A percentile compares a stretch with the other conserved stretches of the same genome.
Conservation (phyloP, 1,140 invertebrate genomes). For the Rhysida immarginata region DNA sequence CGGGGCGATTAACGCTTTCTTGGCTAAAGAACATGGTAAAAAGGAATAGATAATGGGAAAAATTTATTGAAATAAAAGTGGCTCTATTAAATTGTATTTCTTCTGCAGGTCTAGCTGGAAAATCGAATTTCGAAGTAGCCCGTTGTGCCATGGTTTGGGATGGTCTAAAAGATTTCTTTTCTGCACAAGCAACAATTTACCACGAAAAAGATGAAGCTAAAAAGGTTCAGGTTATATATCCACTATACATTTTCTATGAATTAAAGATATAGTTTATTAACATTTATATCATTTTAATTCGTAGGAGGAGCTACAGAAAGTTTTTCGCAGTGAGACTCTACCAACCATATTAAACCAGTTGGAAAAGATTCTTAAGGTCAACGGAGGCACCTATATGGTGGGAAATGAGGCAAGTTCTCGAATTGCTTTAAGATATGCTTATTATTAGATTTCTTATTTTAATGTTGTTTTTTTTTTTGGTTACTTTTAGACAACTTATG, state of each 20-base stretch:
- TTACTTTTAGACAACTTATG: background rate
- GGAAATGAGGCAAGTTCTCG: slow-evolving; percentile 16
- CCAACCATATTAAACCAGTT: slow-evolving; percentile 9
- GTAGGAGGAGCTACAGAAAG: slow-evolving; percentile 9
- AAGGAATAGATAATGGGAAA: too few species aligned
- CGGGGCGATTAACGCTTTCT: slow-evolving; percentile 19
- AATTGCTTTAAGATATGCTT: too few species aligned
- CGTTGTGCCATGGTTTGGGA: slow-evolving; percentile 5
- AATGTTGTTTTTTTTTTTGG: too few species aligned
- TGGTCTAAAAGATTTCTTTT: background rate
- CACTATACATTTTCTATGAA: background rate
- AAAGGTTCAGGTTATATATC: background rate
- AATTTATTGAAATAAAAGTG: too few species aligned
- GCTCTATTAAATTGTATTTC: too few species aligned
- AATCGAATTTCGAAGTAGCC: background rate
- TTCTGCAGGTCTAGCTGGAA: slow-evolving; percentile 4
- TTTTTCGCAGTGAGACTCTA: slow-evolving; percentile 10
- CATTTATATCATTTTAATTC: too few species aligned
- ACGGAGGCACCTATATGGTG: slow-evolving; percentile 14
- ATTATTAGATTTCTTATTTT: too few species aligned
- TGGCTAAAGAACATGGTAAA: slow-evolving; percentile 21
- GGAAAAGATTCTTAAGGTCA: slow-evolving; percentile 12
- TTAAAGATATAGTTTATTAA: background rate
- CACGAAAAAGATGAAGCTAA: background rate
- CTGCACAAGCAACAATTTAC: background rate